Evolutionary conservation across 2,888 invertebrate genomes (phyloP), one percentile per base, ranked within the genome.

Genomic region (Ormyrus labotus): DNA sequence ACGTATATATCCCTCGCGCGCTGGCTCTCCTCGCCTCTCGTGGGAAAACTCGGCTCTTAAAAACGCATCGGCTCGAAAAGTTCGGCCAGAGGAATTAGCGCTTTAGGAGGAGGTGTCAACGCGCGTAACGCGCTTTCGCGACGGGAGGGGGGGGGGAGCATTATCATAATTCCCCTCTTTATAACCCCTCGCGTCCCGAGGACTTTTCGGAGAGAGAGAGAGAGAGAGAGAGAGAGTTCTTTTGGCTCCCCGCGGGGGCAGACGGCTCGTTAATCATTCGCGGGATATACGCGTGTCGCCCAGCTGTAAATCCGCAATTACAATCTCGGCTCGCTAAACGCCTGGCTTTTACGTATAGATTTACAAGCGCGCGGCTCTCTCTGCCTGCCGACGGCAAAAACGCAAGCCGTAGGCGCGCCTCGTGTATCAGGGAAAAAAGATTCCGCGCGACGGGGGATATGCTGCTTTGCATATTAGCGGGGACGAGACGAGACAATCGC

Each of bases 211-310:
- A 34, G 34, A 34, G 34, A 2, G 34, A 34, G 34, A 34, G 34
- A 34, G 34, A 34, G 34, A 34, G 34, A 34, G 69, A 69, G 70
- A 34, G 34, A 34, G 69, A 69, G 65, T 74, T 75, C 78, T 81
- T 78, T 74, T 51, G 75, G 6, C 75, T 63, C 78, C 34, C 63
- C 68, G 63, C 69, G 80, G 69, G 34, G 76, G 67, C 72, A 34
- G 80, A 72, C 63, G 55, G 65, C 74, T 81, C 81, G 78, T 81
- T 81, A 78, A 81, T 81, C 81, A 81, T 81, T 78, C 81, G 81
- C 57, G 70, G 63, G 67, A 75, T 75, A 72, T 81, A 67, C 72
- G 55, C 65, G 63, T 71, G 78, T 70, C 81, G 57, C 55, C 48
- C 61, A 45, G 53, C 65, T 81, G 68, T 81, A 78, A 81, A 81